Evolutionary conservation across 2,113 vertebrate species (phyloP), one percentile per base, ranked within the genome.

Genomic region (Syngnathus floridae): DNA sequence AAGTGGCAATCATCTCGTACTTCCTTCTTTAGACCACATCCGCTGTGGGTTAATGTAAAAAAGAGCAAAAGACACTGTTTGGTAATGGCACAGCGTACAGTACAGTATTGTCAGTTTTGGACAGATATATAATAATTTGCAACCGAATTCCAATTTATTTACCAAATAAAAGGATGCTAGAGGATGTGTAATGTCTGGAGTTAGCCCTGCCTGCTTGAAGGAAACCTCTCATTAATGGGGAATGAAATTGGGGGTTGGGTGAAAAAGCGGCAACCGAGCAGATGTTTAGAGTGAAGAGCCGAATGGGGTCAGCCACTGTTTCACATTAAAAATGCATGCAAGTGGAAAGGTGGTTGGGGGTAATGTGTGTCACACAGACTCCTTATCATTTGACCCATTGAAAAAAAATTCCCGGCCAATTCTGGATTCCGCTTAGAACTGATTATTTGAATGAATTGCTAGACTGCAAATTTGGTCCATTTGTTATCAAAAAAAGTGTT

Each of bases 21-120:
- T 87, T 89, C 85, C 87, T 86, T 71, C 65, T 66, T 46, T 21
- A 66, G 11, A 80, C 86, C 88, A 88, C 88, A 84, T 89, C 88
- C 86, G 71, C 19, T 71, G 57, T 65, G 10, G 66, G 54, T 61
- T 17, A 0, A 4, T 64, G n/a, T 58, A 60, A 4, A 13, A 62
- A 19, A 58, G 48, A 21, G 46, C 54, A n/a, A n/a, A n/a, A n/a
- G n/a, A n/a, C n/a, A 26, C 14, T 56, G 6, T 65, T 19, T 71
- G n/a, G 56, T 8, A 22, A 38, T 9, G 22, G 45, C 4, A 16
- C 48, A 13, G 35, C 12, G 7, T 37, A 7, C 54, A 55, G 36
- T 38, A n/a, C 7, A 59, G 7, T 35, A 5, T 14, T 19, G 26
- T 41, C 4, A 21, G 7, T 60, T 3, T 12, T 36, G 10, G 35